Evolutionary conservation across 1,140 invertebrate genomes (phyloP).

Genomic region (Halesus radiatus): DNA sequence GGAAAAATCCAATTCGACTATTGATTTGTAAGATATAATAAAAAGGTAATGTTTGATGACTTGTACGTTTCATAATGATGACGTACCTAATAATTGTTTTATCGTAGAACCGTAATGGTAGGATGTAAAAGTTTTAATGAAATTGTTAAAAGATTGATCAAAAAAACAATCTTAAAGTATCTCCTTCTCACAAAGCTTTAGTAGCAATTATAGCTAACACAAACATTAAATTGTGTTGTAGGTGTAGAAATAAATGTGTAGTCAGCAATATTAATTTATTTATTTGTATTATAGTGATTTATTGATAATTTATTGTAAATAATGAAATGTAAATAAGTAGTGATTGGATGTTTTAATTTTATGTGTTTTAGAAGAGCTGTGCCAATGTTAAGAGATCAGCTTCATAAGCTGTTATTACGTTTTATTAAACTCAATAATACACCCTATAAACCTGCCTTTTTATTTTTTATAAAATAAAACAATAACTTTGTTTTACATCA

Average conservation of each 20-base stretch:
- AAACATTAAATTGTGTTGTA: neutral
- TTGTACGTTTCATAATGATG: too few relatives aligned
- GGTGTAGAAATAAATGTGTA: conserved; percentile 14
- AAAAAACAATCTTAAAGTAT: conserved; percentile 5
- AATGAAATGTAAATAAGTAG: conserved; percentile 19
- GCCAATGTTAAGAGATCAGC: conserved; percentile 39
- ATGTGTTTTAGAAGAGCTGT: conserved; percentile 26
- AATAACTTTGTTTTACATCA: too few relatives aligned
- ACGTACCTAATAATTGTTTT: too few relatives aligned
- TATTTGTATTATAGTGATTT: conserved; percentile 11
- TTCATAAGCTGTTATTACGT: conserved; percentile 26
- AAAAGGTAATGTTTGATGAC: too few relatives aligned
- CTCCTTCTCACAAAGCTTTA: conserved; percentile 41
- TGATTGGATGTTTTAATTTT: conserved; percentile 15
- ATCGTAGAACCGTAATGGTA: neutral
- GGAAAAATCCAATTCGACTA: too few relatives aligned
- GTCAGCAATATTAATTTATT: conserved; percentile 39
- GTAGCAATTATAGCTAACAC: neutral
- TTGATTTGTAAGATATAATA: too few relatives aligned
- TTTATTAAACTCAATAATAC: conserved; percentile 29
- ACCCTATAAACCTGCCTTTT: neutral
- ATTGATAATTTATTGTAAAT: conserved; percentile 28
- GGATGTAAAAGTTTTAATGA: neutral
- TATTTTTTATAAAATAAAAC: too few relatives aligned
- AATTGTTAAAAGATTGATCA: neutral